Evolutionary conservation across 2,888 invertebrate genomes (phyloP).

Genomic region (Platerodrilus igneus): DNA sequence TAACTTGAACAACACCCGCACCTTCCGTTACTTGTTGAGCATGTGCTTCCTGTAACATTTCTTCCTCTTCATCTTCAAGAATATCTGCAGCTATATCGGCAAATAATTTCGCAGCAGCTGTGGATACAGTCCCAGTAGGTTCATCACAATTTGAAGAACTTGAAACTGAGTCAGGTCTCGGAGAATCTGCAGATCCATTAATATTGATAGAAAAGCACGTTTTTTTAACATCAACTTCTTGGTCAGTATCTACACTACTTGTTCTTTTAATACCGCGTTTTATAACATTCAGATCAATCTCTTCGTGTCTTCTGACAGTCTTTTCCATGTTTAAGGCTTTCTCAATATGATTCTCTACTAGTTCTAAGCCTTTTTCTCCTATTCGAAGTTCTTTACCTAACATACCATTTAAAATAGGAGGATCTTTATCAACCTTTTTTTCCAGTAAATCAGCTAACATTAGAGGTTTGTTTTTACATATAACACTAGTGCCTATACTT

Average conservation of each 20-base stretch:
- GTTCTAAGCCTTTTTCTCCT: slow-evolving; percentile 56
- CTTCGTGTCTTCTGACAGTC: slow-evolving; percentile 22
- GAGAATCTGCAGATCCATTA: slow-evolving; percentile 44
- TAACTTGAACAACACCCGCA: slow-evolving; percentile 27
- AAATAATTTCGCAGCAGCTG: slow-evolving; percentile 79
- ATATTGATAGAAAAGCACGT: slow-evolving; percentile 34
- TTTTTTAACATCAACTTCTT: slow-evolving; percentile 50
- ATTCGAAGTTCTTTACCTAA: slow-evolving; percentile 55
- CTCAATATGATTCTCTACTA: slow-evolving; percentile 58
- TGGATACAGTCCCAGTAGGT: slow-evolving; percentile 62
- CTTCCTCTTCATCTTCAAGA: slow-evolving; percentile 72
- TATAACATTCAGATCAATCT: slow-evolving; percentile 36
- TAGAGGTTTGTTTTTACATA: slow-evolving; percentile 56
- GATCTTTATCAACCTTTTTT: slow-evolving; percentile 64
- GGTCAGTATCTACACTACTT: slow-evolving; percentile 43
- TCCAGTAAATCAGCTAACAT: slow-evolving; percentile 82
- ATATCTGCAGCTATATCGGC: slow-evolving; percentile 82
- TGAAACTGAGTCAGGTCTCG: slow-evolving; percentile 49
- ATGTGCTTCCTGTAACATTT: slow-evolving; percentile 44
- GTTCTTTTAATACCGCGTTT: slow-evolving; percentile 44
- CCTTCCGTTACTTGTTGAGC: slow-evolving; percentile 26
- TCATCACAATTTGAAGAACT: slow-evolving; percentile 48
- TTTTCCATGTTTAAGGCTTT: slow-evolving; percentile 45
- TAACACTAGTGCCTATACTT: slow-evolving; percentile 30
- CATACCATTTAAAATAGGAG: slow-evolving; percentile 55